Percentiles rank a stretch among this genome's conserved stretches.
Conservation (phyloP, 30 jellyfish, hydroid and myxozoan species). For the Nemopilema nomurai region DNA sequence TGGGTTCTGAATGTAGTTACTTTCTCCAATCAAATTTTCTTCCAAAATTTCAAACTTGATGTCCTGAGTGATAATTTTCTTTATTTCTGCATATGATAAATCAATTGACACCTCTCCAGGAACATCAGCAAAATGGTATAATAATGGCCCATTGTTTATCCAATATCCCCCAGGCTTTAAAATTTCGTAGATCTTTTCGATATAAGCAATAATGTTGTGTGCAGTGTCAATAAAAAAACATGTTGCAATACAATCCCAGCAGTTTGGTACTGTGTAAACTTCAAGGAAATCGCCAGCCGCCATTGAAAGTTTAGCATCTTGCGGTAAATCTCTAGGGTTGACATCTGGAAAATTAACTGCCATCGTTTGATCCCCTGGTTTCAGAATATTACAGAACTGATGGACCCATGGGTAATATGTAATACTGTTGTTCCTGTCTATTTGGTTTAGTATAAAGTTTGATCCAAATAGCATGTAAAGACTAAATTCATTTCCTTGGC, state of each 20-base stretch:
- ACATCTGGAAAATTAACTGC: slow-evolving; percentile 92
- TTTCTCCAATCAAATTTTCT: slow-evolving; percentile 56
- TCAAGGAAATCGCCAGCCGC: slow-evolving; percentile 99
- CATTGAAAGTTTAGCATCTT: slow-evolving; percentile 78
- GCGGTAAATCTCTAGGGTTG: slow-evolving; percentile 67
- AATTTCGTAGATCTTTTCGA: slow-evolving; percentile 78
- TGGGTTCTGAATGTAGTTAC: slow-evolving; percentile 78
- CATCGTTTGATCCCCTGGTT: slow-evolving; percentile 62
- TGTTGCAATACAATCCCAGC: slow-evolving; percentile 84
- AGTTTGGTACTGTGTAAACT: slow-evolving; percentile 59
- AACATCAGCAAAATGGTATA: slow-evolving; percentile 93
- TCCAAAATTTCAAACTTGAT: slow-evolving; percentile 70
- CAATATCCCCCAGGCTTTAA: slow-evolving; percentile 96
- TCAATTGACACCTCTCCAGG: slow-evolving; percentile 86
- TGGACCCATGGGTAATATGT: slow-evolving; percentile 97
- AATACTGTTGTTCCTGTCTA: slow-evolving; percentile 25
- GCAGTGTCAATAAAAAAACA: slow-evolving; percentile 99
- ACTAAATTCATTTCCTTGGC: slow-evolving; percentile 97
- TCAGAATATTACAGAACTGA: slow-evolving; percentile 77
- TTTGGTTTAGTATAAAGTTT: slow-evolving; percentile 68
- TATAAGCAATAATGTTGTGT: slow-evolving; percentile 85
- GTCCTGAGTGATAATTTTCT: slow-evolving; percentile 59
- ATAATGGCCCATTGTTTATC: slow-evolving; percentile 97
- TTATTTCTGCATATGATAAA: slow-evolving; percentile 83
- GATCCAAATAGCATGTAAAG: slow-evolving; percentile 98